Evolutionary conservation across 1,140 invertebrate species (phyloP).

Genomic region (Pseudomyrmex pallidus): DNA sequence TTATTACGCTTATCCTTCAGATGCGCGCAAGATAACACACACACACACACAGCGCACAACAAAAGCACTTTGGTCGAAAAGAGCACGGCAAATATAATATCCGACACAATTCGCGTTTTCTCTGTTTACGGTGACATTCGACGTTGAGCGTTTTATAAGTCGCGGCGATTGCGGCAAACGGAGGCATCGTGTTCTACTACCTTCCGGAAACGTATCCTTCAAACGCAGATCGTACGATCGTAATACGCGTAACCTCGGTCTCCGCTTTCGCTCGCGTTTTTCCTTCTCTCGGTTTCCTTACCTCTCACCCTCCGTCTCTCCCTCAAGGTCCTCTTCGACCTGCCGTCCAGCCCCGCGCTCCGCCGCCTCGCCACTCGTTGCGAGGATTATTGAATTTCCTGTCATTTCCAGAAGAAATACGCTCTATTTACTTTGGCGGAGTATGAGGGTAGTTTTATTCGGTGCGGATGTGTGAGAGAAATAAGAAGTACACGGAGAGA

Average conservation of each 20-base stretch:
- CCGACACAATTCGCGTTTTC: constrained; percentile 24
- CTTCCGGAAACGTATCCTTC: constrained; percentile 36
- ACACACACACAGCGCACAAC: not conserved
- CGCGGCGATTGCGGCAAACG: constrained; percentile 45
- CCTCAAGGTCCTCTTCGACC: constrained; percentile 55
- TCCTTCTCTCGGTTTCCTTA: constrained; percentile 43
- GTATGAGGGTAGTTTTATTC: constrained; percentile 60
- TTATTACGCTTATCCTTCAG: constrained; percentile 19
- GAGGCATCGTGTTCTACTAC: constrained; percentile 41
- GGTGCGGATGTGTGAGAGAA: constrained; percentile 66
- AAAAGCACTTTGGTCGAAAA: constrained; percentile 25
- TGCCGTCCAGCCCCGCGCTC: constrained; percentile 28
- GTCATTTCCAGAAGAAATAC: constrained; percentile 85
- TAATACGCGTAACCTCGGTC: constrained; percentile 52
- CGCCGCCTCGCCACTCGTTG: constrained; percentile 72
- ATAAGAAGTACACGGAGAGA: constrained; percentile 65
- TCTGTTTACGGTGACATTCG: constrained; percentile 46
- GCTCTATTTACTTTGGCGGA: constrained; percentile 81
- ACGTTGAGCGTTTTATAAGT: constrained; percentile 57
- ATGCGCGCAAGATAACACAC: not conserved
- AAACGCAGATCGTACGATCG: constrained; percentile 47
- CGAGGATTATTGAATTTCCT: constrained; percentile 84
- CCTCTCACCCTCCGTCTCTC: not conserved
- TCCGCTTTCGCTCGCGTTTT: constrained; percentile 50
- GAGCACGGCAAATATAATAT: constrained; percentile 55